Percentiles rank a stretch among this genome's conserved stretches.
phyloP scores from a whole-genome alignment of 2,888 invertebrate genomes.

The Drosophila testacea region DNA sequence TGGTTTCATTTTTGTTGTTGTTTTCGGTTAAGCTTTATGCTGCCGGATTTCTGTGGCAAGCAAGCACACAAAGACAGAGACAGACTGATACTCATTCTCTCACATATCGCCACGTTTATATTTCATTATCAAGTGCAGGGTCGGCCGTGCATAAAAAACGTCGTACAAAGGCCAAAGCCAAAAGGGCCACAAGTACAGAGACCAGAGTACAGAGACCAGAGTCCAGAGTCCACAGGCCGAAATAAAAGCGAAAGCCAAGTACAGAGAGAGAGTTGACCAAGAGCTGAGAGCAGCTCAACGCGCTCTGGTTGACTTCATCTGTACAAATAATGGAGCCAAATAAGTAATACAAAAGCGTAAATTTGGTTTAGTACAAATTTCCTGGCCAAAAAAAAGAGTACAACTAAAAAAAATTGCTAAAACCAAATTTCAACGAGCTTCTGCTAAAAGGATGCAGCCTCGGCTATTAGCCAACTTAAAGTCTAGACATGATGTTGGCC shows the following conservation, averaged over 20 bases:
- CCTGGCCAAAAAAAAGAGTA: conserved; percentile 30
- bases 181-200: conserved; percentile 31
- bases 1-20: conserved; percentile 23
- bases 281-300: conserved; percentile 41
- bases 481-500: conserved; percentile 63
- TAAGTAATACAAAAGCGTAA: conserved; percentile 78
- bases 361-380: conserved; percentile 75
- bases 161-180: conserved; percentile 66
- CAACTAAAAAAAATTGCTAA: conserved; percentile 18
- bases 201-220: conserved; percentile 21
- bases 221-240: conserved; percentile 4
- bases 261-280: background rate
- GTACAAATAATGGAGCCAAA: conserved; percentile 73
- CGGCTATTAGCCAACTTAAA: conserved; percentile 77
- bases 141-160: conserved; percentile 58
- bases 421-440: conserved; percentile 50
- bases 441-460: conserved; percentile 49
- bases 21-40: conserved; percentile 54
- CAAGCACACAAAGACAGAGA: conserved; percentile 29
- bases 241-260: conserved; percentile 19
- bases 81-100: conserved; percentile 25
- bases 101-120: conserved; percentile 66
- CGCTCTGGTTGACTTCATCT: conserved; percentile 56
- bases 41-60: conserved; percentile 42
- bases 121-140: conserved; percentile 74